Evolutionary conservation across 37 sponge, comb jelly and placozoan genomes (phyloP).

Genomic region (Haliclona indistincta): DNA sequence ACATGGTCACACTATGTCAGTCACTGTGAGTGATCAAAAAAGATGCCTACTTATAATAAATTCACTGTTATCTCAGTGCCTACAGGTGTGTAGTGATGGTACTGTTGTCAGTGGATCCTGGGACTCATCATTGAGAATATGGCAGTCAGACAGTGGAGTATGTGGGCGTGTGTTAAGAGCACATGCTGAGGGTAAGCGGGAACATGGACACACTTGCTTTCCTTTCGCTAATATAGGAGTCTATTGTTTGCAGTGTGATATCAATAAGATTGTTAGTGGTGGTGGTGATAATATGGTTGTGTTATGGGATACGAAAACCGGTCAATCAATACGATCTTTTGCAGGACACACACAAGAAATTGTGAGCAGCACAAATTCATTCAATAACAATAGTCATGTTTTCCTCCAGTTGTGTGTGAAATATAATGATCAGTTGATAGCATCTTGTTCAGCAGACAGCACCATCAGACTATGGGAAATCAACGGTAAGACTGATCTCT

Average conservation of each 20-base stretch:
- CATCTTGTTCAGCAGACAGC: constrained; percentile 76
- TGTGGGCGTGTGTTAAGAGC: constrained; percentile 38
- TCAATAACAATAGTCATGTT: background rate
- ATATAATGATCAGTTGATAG: constrained; percentile 45
- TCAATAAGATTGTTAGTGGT: constrained; percentile 60
- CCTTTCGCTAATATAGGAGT: constrained; percentile 27
- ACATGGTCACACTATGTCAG: constrained; percentile 55
- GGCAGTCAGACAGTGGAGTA: constrained; percentile 59
- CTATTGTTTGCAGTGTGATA: constrained; percentile 38
- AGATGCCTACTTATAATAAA: background rate
- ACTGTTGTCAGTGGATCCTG: constrained; percentile 64
- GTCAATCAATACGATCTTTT: constrained; percentile 29
- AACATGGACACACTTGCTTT: background rate
- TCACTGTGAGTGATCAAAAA: constrained; percentile 4
- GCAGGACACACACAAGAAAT: constrained; percentile 83
- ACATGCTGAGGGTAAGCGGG: constrained; percentile 56
- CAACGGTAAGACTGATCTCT: constrained; percentile 8
- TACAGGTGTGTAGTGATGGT: constrained; percentile 25
- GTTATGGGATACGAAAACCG: constrained; percentile 71
- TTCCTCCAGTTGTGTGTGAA: constrained; percentile 61
- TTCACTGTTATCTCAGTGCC: constrained; percentile 14
- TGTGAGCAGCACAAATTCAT: constrained; percentile 23
- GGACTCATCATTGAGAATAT: constrained; percentile 75
- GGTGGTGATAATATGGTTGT: constrained; percentile 71
- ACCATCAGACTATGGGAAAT: constrained; percentile 73